Base-by-base conservation (phyloP, 2,888 invertebrate species). In the Scaptomyza reducta region DNA sequence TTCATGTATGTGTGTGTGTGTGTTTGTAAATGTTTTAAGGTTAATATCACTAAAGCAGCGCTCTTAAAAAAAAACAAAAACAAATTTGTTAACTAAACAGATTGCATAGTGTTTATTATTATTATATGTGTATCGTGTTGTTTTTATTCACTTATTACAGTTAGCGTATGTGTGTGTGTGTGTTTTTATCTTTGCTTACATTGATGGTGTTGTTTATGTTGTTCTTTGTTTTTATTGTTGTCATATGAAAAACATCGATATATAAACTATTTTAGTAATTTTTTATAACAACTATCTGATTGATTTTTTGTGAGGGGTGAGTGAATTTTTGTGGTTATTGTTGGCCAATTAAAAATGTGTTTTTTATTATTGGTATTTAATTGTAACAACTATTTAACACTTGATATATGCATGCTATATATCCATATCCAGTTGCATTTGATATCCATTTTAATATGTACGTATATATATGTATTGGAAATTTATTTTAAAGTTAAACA, bases 31-130 rank as follows among this genome's bases (percentile, higher is more conserved):
- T 79, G 70, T 89, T 70, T 84, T 86, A 79, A 89, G 74, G 74
- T 88, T 84, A 85, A 85, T 85, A 85, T 85, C 84, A 85, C 84
- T 85, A 85, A 88, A 85, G 72, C 89, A 82, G 87, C 84, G 88
- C 82, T 83, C 72, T 68, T 85, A 67, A 49, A 87, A 59, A 56
- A 10, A 33, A 18, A n/a, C n/a, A 33, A 31, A 44, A 59, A 53
- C 64, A 55, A 56, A 81, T 65, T 56, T 49, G 45, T 55, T 57
- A 83, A 74, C 59, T 71, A 62, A 77, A 70, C 63, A 65, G 61
- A 70, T 69, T 77, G 47, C 63, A 57, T 54, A 45, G 49, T 64
- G 63, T 44, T 67, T 31, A 54, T 31, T 31, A 58, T 51, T 46
- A 54, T 67, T 44, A 55, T 68, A 35, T 35, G 11, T 53, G 31